Conservation (phyloP, 2,113 vertebrate species). For the crab-eating macaque (Macaca fascicularis) region DNA sequence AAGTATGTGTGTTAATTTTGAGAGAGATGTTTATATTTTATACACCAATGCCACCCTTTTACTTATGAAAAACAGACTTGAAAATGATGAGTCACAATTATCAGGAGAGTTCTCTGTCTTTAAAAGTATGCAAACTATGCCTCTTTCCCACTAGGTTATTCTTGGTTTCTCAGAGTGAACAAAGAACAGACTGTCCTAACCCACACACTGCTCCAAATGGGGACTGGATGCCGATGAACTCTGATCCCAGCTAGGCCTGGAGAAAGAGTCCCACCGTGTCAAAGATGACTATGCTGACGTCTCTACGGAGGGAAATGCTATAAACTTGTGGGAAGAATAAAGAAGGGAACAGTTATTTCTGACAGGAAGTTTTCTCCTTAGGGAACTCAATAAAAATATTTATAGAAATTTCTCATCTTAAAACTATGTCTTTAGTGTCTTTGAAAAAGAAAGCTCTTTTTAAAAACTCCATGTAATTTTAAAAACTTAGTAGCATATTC, state of each 20-base stretch:
- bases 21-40: constrained; percentile 8
- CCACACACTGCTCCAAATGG: constrained; percentile 18
- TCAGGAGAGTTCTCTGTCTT: constrained; percentile 45
- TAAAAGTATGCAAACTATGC: constrained; percentile 35
- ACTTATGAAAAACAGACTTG: constrained; percentile 38
- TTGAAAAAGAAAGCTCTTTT: neutral
- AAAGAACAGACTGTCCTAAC: constrained; percentile 68
- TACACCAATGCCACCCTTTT: neutral
- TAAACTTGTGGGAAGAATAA: constrained; percentile 48
- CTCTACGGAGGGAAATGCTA: neutral
- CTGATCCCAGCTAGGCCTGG: neutral
- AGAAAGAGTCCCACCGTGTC: neutral
- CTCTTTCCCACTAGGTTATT: constrained; percentile 66
- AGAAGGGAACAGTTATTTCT: neutral
- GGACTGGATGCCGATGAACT: constrained; percentile 44
- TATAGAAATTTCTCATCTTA: constrained; percentile 60
- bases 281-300: constrained; percentile 24
- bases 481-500: neutral
- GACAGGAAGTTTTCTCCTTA: constrained; percentile 46
- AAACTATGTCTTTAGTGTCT: constrained; percentile 36
- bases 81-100: constrained; percentile 58
- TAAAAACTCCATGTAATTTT: neutral
- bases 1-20: neutral
- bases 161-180: constrained; percentile 47
- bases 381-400: constrained; percentile 65